Conservation (phyloP, 1,140 invertebrate genomes). For the Caligus rogercresseyi region DNA sequence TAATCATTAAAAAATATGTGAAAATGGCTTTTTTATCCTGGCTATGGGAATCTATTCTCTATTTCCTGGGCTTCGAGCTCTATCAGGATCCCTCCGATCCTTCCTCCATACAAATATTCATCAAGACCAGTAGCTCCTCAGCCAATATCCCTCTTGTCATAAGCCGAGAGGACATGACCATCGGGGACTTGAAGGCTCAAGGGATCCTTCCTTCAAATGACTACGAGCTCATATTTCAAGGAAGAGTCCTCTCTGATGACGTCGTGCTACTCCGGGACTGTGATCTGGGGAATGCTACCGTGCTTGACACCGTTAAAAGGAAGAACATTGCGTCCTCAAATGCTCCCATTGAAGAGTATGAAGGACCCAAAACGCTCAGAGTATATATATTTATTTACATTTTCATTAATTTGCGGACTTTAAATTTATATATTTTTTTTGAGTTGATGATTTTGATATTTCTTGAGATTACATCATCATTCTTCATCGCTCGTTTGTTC, state of each 20-base stretch:
- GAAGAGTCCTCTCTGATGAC: slow-evolving; percentile 56
- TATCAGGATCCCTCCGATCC: not conserved
- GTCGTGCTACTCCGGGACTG: slow-evolving; percentile 52
- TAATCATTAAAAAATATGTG: too few species aligned
- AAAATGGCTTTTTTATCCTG: not conserved
- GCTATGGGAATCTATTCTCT: not conserved
- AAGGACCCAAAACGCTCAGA: slow-evolving; percentile 29
- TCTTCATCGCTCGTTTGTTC: too few species aligned
- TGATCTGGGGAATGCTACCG: slow-evolving; percentile 60
- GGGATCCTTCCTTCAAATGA: slow-evolving; percentile 36
- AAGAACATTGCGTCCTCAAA: slow-evolving; percentile 21
- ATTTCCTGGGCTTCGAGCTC: not conserved
- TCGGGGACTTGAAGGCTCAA: not conserved
- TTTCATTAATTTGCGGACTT: too few species aligned
- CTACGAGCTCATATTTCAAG: slow-evolving; percentile 65
- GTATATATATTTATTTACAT: slow-evolving; percentile 23
- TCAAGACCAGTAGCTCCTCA: not conserved
- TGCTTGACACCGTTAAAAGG: slow-evolving; percentile 48
- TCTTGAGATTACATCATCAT: too few species aligned
- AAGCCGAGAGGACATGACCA: not conserved
- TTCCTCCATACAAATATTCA: not conserved
- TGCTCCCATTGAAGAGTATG: slow-evolving; percentile 4
- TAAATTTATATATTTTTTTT: too few species aligned
- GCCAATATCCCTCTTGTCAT: not conserved
- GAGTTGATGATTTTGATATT: too few species aligned